Evolutionary conservation across 2,113 vertebrate species (phyloP), one percentile per base, ranked within the genome.

Genomic region (Xyliphius kryptos): DNA sequence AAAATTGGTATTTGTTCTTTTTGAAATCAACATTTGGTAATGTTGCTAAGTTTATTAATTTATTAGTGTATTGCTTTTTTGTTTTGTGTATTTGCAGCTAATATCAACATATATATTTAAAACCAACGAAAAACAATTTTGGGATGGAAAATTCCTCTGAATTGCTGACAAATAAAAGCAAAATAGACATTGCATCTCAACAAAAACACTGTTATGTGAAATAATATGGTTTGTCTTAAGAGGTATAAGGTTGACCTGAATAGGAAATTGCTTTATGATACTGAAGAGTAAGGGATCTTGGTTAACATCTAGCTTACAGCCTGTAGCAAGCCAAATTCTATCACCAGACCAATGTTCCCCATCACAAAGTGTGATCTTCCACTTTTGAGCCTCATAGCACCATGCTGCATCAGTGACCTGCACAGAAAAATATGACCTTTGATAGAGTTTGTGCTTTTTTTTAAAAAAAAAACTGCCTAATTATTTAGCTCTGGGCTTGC

Each of bases 281-380:
- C 82, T 78, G 62, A 79, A 73, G 15, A 89, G 84, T 64, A 87
- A 21, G 1, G 79, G 82, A 47, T 89, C 87, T 63, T 88, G 80
- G 44, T 63, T 77, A 17, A 79, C 79, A 53, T 89, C 82, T 8
- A 89, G 80, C 59, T 87, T 87, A 72, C 87, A 88, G 52, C 85
- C 87, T 0, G 88, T 87, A 36, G 86, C 86, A 20, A 88, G 76
- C 86, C 86, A 89, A 63, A 89, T 85, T 71, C 60, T 78, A 14
- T 89, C 83, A 22, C 84, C 85, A 13, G 49, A 77, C 85, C 86
- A 88, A 11, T 54, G 63, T 8, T 71, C 70, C 4, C 82, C 76
- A 6, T 44, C 72, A 61, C 76, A 78, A 59, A 88, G 77, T 20
- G 73, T 72, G 1, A 86, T 26, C 6, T 59, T 77, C 87, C 86